Evolutionary conservation across 2,888 invertebrate genomes (phyloP), one percentile per base, ranked within the genome.

Genomic region (Drymonia ruficornis): DNA sequence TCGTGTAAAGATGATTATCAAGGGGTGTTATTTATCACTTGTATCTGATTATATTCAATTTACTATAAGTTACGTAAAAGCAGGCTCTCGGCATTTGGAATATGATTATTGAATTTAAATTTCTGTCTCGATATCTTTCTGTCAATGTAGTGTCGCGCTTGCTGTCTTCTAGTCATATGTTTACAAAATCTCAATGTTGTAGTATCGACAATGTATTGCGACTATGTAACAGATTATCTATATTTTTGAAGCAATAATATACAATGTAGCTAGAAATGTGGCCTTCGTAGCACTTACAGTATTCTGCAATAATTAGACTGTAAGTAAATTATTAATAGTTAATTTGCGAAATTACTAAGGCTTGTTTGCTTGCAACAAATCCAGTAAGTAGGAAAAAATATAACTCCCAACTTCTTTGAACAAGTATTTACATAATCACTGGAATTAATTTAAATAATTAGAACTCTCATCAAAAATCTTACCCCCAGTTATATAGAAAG

Each of bases 201-300:
- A 49, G 53, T 45, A 45, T 45, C 45, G 19, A 8, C 12, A 45
- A n/a, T 9, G 12, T 23, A 13, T 19, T 23, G 43, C 43, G 23
- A 44, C 12, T 42, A 46, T 13, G 53, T 56, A 50, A 54, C 46
- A 60, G 49, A 60, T 59, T 61, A 57, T 58, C 61, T 71, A 66
- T 72, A 70, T 76, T 74, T 78, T 75, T 70, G 65, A 59, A 79
- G 82, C 80, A 81, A 81, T 83, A 79, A 74, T 71, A 71, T 59
- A 67, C 66, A 65, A 58, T 34, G 54, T 75, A 70, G 70, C 59
- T 68, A 69, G 70, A 63, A 67, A 71, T 56, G 77, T 77, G 79
- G 81, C 82, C 83, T 81, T 82, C 59, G 58, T 76, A 76, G 72
- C 68, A 71, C 55, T 67, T 70, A 67, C 70, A 68, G 61, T 56